These are phyloP conservation scores for Myotis vivesi DNA, from an alignment of 2,797 vertebrate species.

Conservation along the genomic window DNA sequence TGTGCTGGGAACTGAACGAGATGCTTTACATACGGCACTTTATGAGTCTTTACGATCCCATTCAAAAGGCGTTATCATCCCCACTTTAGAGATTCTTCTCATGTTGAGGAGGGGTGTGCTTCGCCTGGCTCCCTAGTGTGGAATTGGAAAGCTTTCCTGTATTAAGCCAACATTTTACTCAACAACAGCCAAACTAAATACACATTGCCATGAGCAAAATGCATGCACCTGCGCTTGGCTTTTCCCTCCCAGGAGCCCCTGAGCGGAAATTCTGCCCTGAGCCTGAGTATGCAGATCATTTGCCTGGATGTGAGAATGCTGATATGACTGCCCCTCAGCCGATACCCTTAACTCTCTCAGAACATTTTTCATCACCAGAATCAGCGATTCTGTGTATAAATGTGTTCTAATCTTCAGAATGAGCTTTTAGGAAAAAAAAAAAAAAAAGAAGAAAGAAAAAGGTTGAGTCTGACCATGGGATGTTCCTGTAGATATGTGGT, in stretches of 20 bases:
- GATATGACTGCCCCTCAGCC: background rate
- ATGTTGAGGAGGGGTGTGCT: background rate
- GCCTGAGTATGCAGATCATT: background rate
- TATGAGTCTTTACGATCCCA: background rate
- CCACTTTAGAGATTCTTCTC: background rate
- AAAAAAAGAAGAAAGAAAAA: background rate
- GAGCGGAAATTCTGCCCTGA: background rate
- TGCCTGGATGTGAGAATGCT: background rate
- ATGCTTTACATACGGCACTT: background rate
- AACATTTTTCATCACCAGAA: background rate
- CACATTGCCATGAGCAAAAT: background rate
- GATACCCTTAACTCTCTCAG: background rate
- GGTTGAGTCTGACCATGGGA: background rate
- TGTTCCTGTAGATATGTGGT: background rate
- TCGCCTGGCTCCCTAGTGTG: background rate
- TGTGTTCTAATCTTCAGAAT: background rate
- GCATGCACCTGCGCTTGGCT: background rate
- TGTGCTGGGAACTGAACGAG: background rate
- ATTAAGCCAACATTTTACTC: background rate
- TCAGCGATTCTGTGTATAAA: background rate
- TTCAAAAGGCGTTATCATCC: background rate
- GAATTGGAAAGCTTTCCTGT: background rate
- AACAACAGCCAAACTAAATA: background rate
- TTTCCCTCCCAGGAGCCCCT: background rate
- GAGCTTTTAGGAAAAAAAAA: background rate